Conservation (phyloP, 1,140 invertebrate genomes). For the Cydia amplana region DNA sequence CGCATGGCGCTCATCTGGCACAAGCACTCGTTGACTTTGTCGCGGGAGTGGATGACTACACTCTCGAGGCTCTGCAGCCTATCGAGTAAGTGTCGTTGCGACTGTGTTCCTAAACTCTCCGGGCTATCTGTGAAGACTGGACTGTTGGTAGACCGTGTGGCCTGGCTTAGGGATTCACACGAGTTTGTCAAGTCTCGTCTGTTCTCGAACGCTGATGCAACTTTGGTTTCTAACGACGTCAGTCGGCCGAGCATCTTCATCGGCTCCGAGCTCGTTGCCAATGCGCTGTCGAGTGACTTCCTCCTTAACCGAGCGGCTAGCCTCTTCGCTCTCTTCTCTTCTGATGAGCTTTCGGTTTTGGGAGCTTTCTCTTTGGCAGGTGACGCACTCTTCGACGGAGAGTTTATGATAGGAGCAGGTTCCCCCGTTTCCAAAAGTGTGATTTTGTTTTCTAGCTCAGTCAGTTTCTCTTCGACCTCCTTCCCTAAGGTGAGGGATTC, state of each 20-base stretch:
- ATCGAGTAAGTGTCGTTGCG: conserved; percentile 79
- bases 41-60: conserved; percentile 80
- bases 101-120: conserved; percentile 65
- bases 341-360: conserved; percentile 75
- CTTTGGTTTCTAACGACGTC: conserved; percentile 87
- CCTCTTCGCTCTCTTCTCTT: conserved; percentile 79
- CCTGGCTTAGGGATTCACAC: conserved; percentile 78
- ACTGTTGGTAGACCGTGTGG: conserved; percentile 62
- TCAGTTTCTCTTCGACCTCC: conserved; percentile 90
- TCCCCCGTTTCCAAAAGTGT: conserved; percentile 81
- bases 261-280: conserved; percentile 84
- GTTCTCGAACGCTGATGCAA: conserved; percentile 81
- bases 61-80: conserved; percentile 80
- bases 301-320: conserved; percentile 80
- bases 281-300: conserved; percentile 87
- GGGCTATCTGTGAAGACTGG: conserved; percentile 58
- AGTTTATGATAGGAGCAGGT: conserved; percentile 72
- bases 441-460: conserved; percentile 89
- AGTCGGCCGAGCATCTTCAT: conserved; percentile 88
- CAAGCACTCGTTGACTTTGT: conserved; percentile 77
- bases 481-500: conserved; percentile 89
- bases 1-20: conserved; percentile 80
- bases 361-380: conserved; percentile 77
- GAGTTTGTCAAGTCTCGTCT: conserved; percentile 76
- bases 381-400: conserved; percentile 75